Evolutionary conservation across 2,113 vertebrate genomes (phyloP).

Genomic region (Ictidomys tridecemlineatus): DNA sequence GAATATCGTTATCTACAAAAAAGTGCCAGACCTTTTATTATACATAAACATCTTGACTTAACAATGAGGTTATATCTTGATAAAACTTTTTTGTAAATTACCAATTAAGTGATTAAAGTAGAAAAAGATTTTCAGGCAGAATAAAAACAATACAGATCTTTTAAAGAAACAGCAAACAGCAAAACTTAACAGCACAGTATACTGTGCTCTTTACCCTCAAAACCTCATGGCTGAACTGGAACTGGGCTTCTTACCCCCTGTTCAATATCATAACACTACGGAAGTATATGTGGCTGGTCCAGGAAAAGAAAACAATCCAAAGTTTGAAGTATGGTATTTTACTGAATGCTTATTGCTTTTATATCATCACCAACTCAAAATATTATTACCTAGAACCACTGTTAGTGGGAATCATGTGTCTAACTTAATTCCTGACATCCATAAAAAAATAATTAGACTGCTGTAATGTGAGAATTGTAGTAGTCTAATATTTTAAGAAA

Average conservation of each 20-base stretch:
- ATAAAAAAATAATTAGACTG: neutral
- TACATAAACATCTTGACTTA: neutral
- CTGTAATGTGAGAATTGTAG: neutral
- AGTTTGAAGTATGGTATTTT: neutral
- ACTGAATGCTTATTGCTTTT: neutral
- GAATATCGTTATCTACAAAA: neutral
- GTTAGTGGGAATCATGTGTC: neutral
- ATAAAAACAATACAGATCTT: no score
- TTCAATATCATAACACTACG: neutral
- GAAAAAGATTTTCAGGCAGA: no score
- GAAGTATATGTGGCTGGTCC: neutral
- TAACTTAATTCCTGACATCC: neutral
- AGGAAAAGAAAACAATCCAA: neutral
- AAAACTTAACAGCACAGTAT: neutral
- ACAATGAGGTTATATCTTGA: neutral
- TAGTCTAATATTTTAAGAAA: neutral
- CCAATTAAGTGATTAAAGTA: no score
- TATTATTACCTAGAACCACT: neutral
- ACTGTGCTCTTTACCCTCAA: neutral
- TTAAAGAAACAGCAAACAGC: neutral
- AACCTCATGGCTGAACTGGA: neutral
- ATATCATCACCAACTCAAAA: neutral
- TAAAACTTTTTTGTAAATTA: neutral
- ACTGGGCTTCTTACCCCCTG: accelerated
- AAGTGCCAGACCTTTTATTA: neutral